Evolutionary conservation across 1,140 invertebrate genomes (phyloP).

Genomic region (Drosophila santomea): DNA sequence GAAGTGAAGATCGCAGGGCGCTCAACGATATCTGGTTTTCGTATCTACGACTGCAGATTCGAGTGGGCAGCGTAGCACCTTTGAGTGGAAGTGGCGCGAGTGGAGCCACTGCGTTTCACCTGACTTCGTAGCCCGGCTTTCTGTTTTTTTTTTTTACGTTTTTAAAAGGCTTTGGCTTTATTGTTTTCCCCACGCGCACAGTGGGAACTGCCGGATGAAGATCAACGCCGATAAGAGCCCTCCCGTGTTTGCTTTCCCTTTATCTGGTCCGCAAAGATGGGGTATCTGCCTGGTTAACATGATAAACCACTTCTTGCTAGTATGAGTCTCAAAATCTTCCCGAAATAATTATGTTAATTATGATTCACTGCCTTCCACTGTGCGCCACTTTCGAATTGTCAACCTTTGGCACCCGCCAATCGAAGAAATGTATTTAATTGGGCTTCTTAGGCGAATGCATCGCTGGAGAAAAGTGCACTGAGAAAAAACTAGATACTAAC

Average conservation of each 20-base stretch:
- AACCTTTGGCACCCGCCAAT: slow-evolving; percentile 25
- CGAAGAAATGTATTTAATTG: slow-evolving; percentile 16
- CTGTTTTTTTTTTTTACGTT: background rate
- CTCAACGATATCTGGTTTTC: slow-evolving; percentile 54
- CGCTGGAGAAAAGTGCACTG: background rate
- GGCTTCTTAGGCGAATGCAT: background rate
- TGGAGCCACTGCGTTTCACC: slow-evolving; percentile 47
- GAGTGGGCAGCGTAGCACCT: slow-evolving; percentile 44
- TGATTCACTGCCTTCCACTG: background rate
- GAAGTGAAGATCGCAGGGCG: slow-evolving; percentile 59
- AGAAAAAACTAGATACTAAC: background rate
- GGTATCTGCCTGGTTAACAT: slow-evolving; percentile 16
- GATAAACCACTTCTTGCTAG: background rate
- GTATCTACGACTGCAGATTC: slow-evolving; percentile 60
- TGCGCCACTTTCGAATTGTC: slow-evolving; percentile 12
- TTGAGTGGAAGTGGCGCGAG: slow-evolving; percentile 31
- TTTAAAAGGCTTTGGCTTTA: slow-evolving; percentile 26
- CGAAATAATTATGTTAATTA: background rate
- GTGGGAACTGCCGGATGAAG: slow-evolving; percentile 14
- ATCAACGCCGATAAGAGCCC: slow-evolving; percentile 23
- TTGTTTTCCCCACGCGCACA: slow-evolving; percentile 37
- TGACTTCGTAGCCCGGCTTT: slow-evolving; percentile 38
- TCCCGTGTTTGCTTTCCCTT: slow-evolving; percentile 37
- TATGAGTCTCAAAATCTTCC: background rate
- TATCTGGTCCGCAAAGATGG: slow-evolving; percentile 41